Conservation (phyloP, 2,113 vertebrate species). For the Poeciliopsis prolifica region DNA sequence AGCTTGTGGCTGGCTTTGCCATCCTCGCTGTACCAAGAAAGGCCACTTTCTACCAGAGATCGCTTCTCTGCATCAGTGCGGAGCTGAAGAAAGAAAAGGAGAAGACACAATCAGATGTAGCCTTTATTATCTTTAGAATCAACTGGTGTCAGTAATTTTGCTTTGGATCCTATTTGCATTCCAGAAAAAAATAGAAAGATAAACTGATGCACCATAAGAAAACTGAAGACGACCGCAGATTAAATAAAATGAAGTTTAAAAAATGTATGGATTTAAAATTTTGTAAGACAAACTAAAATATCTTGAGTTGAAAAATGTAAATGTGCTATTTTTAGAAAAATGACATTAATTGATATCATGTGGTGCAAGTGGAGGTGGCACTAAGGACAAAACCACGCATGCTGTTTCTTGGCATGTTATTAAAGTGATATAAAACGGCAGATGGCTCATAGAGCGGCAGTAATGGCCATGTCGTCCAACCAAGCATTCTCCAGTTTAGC, state of each 20-base stretch:
- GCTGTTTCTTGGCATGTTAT: constrained; percentile 53
- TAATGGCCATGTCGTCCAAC: constrained; percentile 43
- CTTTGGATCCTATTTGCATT: constrained; percentile 58
- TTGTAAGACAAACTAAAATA: background rate
- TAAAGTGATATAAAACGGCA: constrained; percentile 44
- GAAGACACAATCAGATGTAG: constrained; percentile 35
- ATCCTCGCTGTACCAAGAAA: constrained; percentile 95
- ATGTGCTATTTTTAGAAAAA: constrained; percentile 1
- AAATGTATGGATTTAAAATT: constrained; percentile 22
- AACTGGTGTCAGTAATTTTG: constrained; percentile 50
- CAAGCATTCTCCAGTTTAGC: constrained; percentile 26
- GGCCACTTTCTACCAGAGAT: constrained; percentile 92
- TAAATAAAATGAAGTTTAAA: constrained; percentile 24
- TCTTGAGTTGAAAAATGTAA: background rate
- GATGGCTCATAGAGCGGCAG: constrained; percentile 60
- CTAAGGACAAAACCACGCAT: constrained; percentile 47
- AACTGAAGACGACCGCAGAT: constrained; percentile 22
- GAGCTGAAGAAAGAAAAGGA: constrained; percentile 77
- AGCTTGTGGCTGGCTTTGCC: constrained; percentile 84
- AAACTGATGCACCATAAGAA: constrained; percentile 16
- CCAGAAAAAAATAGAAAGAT: constrained; percentile 27
- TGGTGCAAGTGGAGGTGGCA: constrained; percentile 37
- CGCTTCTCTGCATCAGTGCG: constrained; percentile 98
- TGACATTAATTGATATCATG: constrained; percentile 40
- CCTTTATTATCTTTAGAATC: constrained; percentile 44